These are phyloP conservation scores for Terrapene triunguis DNA, from an alignment of 2,113 vertebrate species.

Conservation along the genomic window DNA sequence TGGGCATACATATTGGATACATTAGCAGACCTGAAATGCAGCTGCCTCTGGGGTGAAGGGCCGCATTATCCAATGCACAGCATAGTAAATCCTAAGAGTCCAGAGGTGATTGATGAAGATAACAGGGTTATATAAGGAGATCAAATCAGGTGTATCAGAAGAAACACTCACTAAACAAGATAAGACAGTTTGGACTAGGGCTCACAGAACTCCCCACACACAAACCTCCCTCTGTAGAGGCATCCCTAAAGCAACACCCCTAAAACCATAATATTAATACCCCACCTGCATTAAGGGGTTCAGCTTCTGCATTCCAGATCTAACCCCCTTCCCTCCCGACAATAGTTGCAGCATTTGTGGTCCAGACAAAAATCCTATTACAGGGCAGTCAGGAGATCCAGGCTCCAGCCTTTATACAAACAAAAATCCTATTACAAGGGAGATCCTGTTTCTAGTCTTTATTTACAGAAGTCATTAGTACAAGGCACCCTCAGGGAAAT, in stretches of 20 bases:
- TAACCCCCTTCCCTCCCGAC: neutral
- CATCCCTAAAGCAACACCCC: neutral
- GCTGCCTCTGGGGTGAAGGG: neutral
- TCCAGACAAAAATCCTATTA: constrained; percentile 13
- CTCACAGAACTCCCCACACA: neutral
- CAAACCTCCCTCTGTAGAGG: neutral
- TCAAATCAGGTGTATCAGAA: neutral
- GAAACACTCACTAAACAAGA: neutral
- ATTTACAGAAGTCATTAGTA: constrained; percentile 77
- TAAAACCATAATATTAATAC: neutral
- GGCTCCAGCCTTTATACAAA: constrained; percentile 51
- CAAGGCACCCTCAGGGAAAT: constrained; percentile 71
- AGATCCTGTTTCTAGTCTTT: constrained; percentile 61
- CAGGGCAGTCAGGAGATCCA: neutral
- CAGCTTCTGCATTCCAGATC: neutral
- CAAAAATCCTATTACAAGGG: constrained; percentile 62
- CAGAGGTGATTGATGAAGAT: neutral
- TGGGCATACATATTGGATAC: neutral
- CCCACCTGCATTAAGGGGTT: neutral
- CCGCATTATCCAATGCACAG: accelerated
- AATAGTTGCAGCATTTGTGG: neutral
- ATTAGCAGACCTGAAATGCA: neutral
- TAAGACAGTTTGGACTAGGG: neutral
- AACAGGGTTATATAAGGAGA: neutral
- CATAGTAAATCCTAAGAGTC: accelerated